phyloP scores from a whole-genome alignment of 2,113 vertebrate species.

The Limnothrissa miodon region DNA sequence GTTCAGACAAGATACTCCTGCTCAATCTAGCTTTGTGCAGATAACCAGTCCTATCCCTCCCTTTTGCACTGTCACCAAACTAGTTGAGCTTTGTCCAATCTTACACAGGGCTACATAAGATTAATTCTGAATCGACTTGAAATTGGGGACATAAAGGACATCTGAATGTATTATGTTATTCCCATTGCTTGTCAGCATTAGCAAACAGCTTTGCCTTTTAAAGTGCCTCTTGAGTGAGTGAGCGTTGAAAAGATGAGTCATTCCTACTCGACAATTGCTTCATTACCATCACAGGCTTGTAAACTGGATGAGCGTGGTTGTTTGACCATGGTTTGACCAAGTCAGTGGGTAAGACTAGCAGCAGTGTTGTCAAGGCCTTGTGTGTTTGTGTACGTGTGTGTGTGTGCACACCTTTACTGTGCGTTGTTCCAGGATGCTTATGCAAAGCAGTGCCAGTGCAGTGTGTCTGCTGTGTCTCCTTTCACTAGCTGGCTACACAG shows the following conservation, averaged over 20 bases:
- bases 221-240: background rate
- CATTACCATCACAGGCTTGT: background rate
- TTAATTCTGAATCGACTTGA: background rate
- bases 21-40: background rate
- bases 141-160: background rate
- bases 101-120: background rate
- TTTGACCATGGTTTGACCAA: background rate
- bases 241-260: conserved; percentile 5
- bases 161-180: background rate
- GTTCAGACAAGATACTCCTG: conserved; percentile 19
- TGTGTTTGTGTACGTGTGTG: conserved; percentile 21
- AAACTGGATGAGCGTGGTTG: background rate
- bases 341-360: background rate
- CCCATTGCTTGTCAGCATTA: background rate
- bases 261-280: background rate
- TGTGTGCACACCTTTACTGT: background rate
- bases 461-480: conserved; percentile 41
- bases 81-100: background rate
- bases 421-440: conserved; percentile 31
- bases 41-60: background rate
- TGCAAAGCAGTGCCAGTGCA: conserved; percentile 35
- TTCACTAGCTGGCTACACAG: background rate
- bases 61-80: background rate
- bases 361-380: conserved; percentile 9
- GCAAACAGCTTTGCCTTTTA: background rate